phyloP scores from a whole-genome alignment of 1,140 invertebrate species.

The Chymomyza costata region DNA sequence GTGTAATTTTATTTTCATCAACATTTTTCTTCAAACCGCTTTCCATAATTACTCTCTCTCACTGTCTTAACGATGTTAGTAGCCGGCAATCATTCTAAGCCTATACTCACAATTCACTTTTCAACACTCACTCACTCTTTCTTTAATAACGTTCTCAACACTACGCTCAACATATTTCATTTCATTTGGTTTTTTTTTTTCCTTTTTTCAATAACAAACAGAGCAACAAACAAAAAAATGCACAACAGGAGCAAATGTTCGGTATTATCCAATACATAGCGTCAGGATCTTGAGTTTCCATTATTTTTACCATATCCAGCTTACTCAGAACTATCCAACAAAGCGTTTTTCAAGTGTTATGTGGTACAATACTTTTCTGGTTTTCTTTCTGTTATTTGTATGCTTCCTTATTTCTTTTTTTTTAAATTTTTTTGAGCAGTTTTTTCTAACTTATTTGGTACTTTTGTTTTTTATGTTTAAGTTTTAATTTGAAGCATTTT shows the following conservation, averaged over 20 bases:
- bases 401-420: no score
- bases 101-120: constrained; percentile 27
- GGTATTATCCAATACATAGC: constrained; percentile 22
- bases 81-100: constrained; percentile 14
- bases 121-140: constrained; percentile 14
- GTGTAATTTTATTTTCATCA: constrained; percentile 5
- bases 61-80: no score
- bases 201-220: constrained; percentile 55
- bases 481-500: no score
- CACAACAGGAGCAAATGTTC: constrained; percentile 64
- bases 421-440: no score
- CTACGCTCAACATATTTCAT: constrained; percentile 25
- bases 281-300: constrained; percentile 19
- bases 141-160: constrained; percentile 27
- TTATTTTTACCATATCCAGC: constrained; percentile 1
- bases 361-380: no score
- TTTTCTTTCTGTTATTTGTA: no score
- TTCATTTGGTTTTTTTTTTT: constrained; percentile 13
- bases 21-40: constrained; percentile 12
- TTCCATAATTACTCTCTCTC: constrained; percentile 16
- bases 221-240: constrained; percentile 71
- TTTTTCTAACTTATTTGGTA: no score
- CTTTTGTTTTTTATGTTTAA: no score
- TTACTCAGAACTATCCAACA: constrained; percentile 47
- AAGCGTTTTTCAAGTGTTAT: no score